A percentile compares a stretch with the other conserved stretches of the same genome.
phyloP scores from a whole-genome alignment of 2,797 vertebrate genomes.

The Apogon hyalosoma region DNA sequence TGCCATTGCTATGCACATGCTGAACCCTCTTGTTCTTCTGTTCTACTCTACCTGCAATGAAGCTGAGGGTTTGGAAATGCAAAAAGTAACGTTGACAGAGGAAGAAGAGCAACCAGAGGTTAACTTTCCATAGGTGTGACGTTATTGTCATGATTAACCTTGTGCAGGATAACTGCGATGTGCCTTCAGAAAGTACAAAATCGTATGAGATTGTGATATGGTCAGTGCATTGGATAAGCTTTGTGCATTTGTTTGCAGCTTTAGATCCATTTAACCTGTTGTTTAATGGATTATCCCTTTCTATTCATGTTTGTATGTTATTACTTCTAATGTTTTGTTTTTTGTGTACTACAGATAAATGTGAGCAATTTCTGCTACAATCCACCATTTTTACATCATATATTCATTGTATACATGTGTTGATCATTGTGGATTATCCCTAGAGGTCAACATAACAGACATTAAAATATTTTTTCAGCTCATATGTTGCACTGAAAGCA shows the following conservation, averaged over 20 bases:
- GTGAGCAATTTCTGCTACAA: too few species aligned
- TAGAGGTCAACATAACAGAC: not conserved
- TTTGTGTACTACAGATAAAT: too few species aligned
- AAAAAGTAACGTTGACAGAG: slow-evolving; percentile 25
- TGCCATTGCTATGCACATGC: slow-evolving; percentile 37
- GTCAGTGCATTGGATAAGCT: not conserved
- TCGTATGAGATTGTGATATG: not conserved
- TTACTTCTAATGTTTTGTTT: too few species aligned
- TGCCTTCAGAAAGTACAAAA: not conserved
- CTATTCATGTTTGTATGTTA: too few species aligned
- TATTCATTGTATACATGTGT: too few species aligned
- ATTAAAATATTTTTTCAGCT: not conserved
- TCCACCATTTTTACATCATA: too few species aligned
- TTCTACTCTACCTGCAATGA: slow-evolving; percentile 31
- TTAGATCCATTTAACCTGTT: not conserved
- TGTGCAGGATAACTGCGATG: not conserved
- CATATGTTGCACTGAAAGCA: not conserved
- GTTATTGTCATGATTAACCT: not conserved
- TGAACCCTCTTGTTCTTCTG: slow-evolving; percentile 32
- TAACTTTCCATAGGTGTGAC: slow-evolving; percentile 1
- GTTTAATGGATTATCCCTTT: too few species aligned
- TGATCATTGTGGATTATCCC: too few species aligned
- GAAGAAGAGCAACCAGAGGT: slow-evolving; percentile 14
- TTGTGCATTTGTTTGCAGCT: not conserved
- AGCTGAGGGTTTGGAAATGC: slow-evolving; percentile 32